Percentiles rank a stretch among this genome's conserved stretches.
phyloP scores from a whole-genome alignment of 1,140 invertebrate species.

The Nilaparvata lugens region DNA sequence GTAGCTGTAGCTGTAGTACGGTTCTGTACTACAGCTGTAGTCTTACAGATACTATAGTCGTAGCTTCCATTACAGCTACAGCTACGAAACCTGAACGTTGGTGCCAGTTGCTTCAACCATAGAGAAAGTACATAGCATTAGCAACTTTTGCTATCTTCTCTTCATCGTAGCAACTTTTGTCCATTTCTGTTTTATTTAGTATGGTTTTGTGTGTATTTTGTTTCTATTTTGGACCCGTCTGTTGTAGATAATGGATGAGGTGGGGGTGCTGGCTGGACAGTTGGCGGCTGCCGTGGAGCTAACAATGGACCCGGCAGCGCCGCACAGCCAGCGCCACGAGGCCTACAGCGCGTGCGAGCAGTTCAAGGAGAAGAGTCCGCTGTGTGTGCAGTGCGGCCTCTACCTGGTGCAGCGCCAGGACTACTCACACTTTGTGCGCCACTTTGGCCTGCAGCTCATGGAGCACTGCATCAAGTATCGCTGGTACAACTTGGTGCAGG shows the following conservation, averaged over 20 bases:
- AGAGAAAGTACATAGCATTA: no score
- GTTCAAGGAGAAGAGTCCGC: conserved; percentile 76
- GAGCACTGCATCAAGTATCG: conserved; percentile 85
- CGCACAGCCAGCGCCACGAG: conserved; percentile 59
- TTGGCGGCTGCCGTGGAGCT: conserved; percentile 67
- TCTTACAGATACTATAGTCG: no score
- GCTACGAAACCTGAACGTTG: no score
- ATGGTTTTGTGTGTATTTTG: no score
- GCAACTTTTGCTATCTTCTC: no score
- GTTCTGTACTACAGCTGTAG: no score
- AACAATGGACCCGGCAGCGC: conserved; percentile 62
- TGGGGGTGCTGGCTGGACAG: conserved; percentile 51
- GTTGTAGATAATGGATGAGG: conserved; percentile 25
- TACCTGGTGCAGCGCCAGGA: conserved; percentile 60
- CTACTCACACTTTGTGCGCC: conserved; percentile 49
- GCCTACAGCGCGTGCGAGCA: conserved; percentile 73
- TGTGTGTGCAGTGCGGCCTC: conserved; percentile 76
- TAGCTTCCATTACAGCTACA: no score
- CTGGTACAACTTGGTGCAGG: conserved; percentile 77
- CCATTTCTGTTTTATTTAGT: no score
- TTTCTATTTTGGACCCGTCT: no score
- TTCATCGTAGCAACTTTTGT: no score
- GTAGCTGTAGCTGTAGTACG: no score
- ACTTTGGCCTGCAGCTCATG: conserved; percentile 79
- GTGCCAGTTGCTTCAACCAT: no score